Evolutionary conservation across 2,888 invertebrate species (phyloP).

Genomic region (Miltochrista miniata): DNA sequence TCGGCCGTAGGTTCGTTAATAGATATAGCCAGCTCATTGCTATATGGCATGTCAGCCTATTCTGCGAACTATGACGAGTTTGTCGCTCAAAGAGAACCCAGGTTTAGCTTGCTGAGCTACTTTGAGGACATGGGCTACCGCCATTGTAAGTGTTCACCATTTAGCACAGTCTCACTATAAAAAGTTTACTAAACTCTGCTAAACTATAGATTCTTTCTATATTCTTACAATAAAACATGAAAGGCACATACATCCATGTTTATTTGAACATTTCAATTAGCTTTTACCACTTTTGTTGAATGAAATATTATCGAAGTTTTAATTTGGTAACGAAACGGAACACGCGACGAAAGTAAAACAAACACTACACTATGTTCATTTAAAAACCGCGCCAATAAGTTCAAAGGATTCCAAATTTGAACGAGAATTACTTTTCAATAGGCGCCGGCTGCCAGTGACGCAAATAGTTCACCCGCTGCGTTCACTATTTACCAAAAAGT

Average conservation of each 20-base stretch:
- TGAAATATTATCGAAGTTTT: constrained; percentile 20
- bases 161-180: too few species aligned
- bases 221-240: constrained; percentile 3
- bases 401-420: constrained; percentile 33
- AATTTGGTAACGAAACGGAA: constrained; percentile 19
- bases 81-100: too few species aligned
- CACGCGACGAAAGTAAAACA: constrained; percentile 18
- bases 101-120: too few species aligned
- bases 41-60: too few species aligned
- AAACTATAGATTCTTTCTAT: too few species aligned
- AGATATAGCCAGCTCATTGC: too few species aligned
- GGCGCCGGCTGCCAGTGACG: constrained; percentile 1
- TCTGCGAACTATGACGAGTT: too few species aligned
- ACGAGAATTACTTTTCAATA: constrained; percentile 21
- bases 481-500: background rate
- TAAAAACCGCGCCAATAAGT: constrained; percentile 26
- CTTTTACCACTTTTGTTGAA: constrained; percentile 20
- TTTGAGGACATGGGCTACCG: too few species aligned
- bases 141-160: too few species aligned
- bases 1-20: too few species aligned
- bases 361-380: constrained; percentile 12
- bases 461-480: background rate
- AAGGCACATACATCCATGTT: constrained; percentile 16
- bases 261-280: constrained; percentile 22
- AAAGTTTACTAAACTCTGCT: too few species aligned